A percentile compares a stretch with the other conserved stretches of the same genome.
These are phyloP conservation scores for Apostichopus leukothele DNA, from an alignment of 53 echinoderm and acorn worm genomes.

Conservation along the genomic window DNA sequence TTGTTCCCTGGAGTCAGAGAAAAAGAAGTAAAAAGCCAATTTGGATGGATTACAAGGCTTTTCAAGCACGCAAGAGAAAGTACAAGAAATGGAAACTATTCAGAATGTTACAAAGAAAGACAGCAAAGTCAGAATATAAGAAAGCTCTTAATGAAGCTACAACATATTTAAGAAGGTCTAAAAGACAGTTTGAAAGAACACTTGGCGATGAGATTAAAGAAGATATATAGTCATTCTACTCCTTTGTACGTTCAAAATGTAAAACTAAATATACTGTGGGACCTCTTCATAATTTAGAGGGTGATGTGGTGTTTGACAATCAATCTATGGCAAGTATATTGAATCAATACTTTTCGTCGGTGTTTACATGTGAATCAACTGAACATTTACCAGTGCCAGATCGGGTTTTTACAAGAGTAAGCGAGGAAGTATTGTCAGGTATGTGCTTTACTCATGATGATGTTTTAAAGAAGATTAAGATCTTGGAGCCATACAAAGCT, in stretches of 20 bases:
- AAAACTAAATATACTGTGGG: conserved; percentile 19
- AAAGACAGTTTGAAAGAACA: conserved; percentile 26
- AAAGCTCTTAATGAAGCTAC: conserved; percentile 18
- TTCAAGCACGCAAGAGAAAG: neutral
- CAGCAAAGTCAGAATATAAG: neutral
- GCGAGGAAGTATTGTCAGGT: too few species aligned
- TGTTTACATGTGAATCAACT: neutral
- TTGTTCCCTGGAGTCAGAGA: neutral
- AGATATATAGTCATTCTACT: neutral
- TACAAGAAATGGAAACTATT: neutral
- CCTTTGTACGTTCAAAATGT: neutral
- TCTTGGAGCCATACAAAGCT: neutral
- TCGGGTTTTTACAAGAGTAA: too few species aligned
- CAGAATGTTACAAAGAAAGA: neutral
- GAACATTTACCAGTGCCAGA: too few species aligned
- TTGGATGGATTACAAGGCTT: neutral
- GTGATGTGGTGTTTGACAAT: neutral
- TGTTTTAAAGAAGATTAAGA: conserved; percentile 3
- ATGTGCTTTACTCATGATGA: neutral
- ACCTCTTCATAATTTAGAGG: neutral
- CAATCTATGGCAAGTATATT: neutral
- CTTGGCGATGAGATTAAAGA: conserved; percentile 19
- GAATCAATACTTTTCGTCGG: neutral
- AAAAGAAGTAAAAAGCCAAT: neutral
- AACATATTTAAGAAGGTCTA: neutral